Base-by-base conservation (phyloP, 2,797 vertebrate genomes). In the Acanthornis magna region DNA sequence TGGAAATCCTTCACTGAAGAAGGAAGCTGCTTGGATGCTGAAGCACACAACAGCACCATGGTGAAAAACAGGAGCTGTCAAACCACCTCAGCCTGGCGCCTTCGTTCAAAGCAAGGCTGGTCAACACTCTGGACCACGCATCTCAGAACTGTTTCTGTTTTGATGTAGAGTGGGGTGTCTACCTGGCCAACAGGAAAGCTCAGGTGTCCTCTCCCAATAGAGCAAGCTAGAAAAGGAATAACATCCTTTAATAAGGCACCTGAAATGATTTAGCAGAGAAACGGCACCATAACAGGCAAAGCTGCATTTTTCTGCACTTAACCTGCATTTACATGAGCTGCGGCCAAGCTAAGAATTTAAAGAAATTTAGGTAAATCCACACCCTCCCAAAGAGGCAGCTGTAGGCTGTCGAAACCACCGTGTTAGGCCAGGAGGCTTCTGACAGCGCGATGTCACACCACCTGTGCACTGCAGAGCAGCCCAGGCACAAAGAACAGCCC, bases 401-500 rank as follows among this genome's bases (percentile, higher is more conserved):
- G 43, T 22, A 58, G 22, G 78, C 43, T 70, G 32, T 51, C 5
- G 4, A 82, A 88, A 51, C 19, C 38, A 45, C 61, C 1, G 0
- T 6, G 60, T 22, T 2, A 13, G 36, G 67, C 40, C 26, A 79
- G 34, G 18, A 86, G 43, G 25, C 9, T n/a, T 81, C 51, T 9
- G 5, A 29, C 27, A 50, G 19, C 2, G 1, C 0, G 0, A 67
- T 51, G 50, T 58, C 71, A 63, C 40, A 68, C 72, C 40, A 75
- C 36, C 5, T 0, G 0, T 4, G 5, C 2, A 3, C 0, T 63
- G 29, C 1, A 8, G 51, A 36, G n/a, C 2, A 1, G 17, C 48
- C 53, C 4, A 12, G 8, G 17, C 45, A 47, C 29, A 48, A 45
- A 53, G 50, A 63, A 79, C 15, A 82, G 72, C 29, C 45, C 34